phyloP scores from a whole-genome alignment of 2,888 invertebrate species.

The Rutpela maculata region DNA sequence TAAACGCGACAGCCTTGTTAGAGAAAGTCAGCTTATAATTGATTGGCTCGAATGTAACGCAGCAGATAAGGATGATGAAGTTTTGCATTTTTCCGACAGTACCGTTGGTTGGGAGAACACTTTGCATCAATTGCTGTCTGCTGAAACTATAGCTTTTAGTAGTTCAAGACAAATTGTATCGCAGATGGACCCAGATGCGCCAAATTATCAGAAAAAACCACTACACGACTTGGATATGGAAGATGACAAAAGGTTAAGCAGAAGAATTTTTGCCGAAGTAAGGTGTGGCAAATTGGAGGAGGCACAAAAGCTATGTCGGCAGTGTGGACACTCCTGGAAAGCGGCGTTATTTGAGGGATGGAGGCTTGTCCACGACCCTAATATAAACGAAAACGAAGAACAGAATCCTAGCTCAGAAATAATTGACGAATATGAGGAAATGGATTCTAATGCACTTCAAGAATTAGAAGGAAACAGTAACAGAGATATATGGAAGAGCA shows the following conservation, averaged over 20 bases:
- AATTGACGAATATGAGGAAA: conserved; percentile 63
- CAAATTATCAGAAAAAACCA: conserved; percentile 84
- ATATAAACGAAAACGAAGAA: conserved; percentile 77
- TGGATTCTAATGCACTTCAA: conserved; percentile 57
- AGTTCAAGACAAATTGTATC: conserved; percentile 79
- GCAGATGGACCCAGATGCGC: conserved; percentile 91
- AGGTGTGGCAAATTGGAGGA: conserved; percentile 91
- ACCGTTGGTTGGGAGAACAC: conserved; percentile 95
- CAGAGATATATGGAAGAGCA: conserved; percentile 87
- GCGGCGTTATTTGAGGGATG: conserved; percentile 94
- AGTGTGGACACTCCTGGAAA: conserved; percentile 94
- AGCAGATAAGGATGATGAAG: conserved; percentile 74
- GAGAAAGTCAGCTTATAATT: conserved; percentile 88
- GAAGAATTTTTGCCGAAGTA: conserved; percentile 84
- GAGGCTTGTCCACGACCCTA: conserved; percentile 91
- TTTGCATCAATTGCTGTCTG: conserved; percentile 81
- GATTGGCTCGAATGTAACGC: conserved; percentile 95
- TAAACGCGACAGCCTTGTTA: conserved; percentile 75
- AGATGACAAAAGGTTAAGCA: conserved; percentile 81
- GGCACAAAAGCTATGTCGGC: conserved; percentile 88
- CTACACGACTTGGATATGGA: conserved; percentile 92
- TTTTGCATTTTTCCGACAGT: conserved; percentile 87
- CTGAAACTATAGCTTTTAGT: conserved; percentile 77
- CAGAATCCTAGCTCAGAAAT: conserved; percentile 64
- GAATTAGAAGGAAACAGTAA: conserved; percentile 87